Percentiles rank a stretch among this genome's conserved stretches.
These are phyloP conservation scores for Leuctra nigra DNA, from an alignment of 2,888 invertebrate genomes.

Conservation along the genomic window DNA sequence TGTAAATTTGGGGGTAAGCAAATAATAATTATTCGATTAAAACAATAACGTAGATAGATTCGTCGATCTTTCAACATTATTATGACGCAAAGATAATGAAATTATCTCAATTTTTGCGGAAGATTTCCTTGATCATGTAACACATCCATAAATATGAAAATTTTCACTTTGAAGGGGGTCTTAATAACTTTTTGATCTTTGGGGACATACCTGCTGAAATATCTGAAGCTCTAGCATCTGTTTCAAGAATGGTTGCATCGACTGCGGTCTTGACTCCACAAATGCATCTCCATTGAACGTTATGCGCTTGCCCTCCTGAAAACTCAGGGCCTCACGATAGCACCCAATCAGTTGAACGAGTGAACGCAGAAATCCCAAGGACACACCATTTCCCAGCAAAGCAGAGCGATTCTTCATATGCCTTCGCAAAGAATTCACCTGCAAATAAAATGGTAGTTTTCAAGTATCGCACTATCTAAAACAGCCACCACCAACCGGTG, in stretches of 20 bases:
- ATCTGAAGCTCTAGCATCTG: slow-evolving; percentile 91
- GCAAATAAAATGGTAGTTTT: slow-evolving; percentile 31
- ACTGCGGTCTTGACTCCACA: slow-evolving; percentile 73
- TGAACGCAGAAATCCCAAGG: slow-evolving; percentile 85
- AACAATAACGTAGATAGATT: too few relatives aligned
- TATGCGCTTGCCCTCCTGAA: slow-evolving; percentile 63
- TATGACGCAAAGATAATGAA: too few relatives aligned
- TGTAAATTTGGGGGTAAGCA: too few relatives aligned
- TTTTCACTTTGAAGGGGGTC: too few relatives aligned
- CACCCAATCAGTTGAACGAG: slow-evolving; percentile 92
- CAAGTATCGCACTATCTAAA: too few relatives aligned
- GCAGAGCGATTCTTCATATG: slow-evolving; percentile 69
- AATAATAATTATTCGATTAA: too few relatives aligned
- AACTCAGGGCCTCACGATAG: slow-evolving; percentile 83
- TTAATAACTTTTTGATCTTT: too few relatives aligned
- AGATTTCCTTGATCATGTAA: too few relatives aligned
- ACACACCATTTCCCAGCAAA: slow-evolving; percentile 82
- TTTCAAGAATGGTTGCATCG: slow-evolving; percentile 81
- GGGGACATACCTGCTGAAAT: slow-evolving; percentile 82
- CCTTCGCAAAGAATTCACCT: slow-evolving; percentile 68
- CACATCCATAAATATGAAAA: too few relatives aligned
- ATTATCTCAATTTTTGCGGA: too few relatives aligned
- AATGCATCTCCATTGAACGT: slow-evolving; percentile 85
- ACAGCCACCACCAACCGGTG: too few relatives aligned
- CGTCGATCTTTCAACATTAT: too few relatives aligned